A percentile compares a stretch with the other conserved stretches of the same genome.
Evolutionary conservation across 1,140 invertebrate species (phyloP).

Genomic region (Heliconius hewitsoni): DNA sequence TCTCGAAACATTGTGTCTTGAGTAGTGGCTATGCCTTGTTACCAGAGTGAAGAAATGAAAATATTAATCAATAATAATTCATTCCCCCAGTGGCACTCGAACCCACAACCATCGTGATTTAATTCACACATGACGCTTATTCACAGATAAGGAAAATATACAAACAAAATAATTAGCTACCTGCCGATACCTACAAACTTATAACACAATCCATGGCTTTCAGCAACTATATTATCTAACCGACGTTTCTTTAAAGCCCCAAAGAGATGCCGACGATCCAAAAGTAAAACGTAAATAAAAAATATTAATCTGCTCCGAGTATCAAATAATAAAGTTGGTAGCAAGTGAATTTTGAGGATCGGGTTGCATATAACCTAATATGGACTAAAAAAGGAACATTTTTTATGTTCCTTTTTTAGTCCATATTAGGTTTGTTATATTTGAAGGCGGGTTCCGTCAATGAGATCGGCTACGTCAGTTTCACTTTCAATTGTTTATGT

Average conservation of each 20-base stretch:
- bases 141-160: neutral
- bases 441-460: constrained; percentile 68
- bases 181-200: neutral
- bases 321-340: constrained; percentile 81
- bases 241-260: constrained; percentile 61
- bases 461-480: constrained; percentile 57
- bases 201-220: constrained; percentile 32
- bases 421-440: constrained; percentile 52
- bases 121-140: neutral
- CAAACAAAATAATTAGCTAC: constrained; percentile 13
- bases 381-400: too few relatives aligned
- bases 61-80: too few relatives aligned
- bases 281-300: constrained; percentile 54
- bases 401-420: constrained; percentile 31
- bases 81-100: too few relatives aligned
- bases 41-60: too few relatives aligned
- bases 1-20: neutral
- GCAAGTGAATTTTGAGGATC: constrained; percentile 78
- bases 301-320: constrained; percentile 71
- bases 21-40: neutral
- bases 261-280: constrained; percentile 63
- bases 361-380: constrained; percentile 74
- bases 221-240: constrained; percentile 50
- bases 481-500: constrained; percentile 28
- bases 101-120: neutral